Conservation (phyloP, 2,888 invertebrate genomes). For the Labia minor region DNA sequence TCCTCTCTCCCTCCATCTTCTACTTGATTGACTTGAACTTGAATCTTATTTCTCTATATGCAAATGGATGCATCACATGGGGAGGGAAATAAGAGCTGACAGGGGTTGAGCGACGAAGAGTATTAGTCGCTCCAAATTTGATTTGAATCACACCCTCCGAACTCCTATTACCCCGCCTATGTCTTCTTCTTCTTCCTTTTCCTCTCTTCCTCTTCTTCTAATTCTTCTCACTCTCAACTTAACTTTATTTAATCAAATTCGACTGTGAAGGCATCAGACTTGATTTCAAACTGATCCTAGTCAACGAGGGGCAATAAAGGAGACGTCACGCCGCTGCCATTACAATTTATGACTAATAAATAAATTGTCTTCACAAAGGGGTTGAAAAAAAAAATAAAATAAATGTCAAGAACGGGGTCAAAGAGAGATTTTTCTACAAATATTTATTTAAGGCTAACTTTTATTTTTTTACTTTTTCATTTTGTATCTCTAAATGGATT, state of each 20-base stretch:
- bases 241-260: slow-evolving; percentile 13
- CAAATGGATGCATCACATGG: neutral
- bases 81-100: neutral
- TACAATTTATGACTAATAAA: neutral
- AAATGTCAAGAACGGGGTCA: neutral
- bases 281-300: neutral
- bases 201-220: neutral
- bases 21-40: neutral
- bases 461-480: neutral
- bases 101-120: neutral
- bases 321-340: neutral
- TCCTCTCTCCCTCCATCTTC: neutral
- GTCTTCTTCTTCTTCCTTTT: too few relatives aligned
- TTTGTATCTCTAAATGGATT: neutral
- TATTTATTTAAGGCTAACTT: too few relatives aligned
- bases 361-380: neutral
- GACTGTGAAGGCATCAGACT: slow-evolving; percentile 5
- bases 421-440: neutral
- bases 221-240: neutral
- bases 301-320: neutral
- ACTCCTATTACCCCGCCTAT: too few relatives aligned
- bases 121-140: slow-evolving; percentile 3
- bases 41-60: slow-evolving; percentile 13
- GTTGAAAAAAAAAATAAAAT: neutral
- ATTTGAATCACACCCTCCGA: neutral